Conservation (phyloP, 64 coral and sea anemone species). For the Orbicella faveolata region DNA sequence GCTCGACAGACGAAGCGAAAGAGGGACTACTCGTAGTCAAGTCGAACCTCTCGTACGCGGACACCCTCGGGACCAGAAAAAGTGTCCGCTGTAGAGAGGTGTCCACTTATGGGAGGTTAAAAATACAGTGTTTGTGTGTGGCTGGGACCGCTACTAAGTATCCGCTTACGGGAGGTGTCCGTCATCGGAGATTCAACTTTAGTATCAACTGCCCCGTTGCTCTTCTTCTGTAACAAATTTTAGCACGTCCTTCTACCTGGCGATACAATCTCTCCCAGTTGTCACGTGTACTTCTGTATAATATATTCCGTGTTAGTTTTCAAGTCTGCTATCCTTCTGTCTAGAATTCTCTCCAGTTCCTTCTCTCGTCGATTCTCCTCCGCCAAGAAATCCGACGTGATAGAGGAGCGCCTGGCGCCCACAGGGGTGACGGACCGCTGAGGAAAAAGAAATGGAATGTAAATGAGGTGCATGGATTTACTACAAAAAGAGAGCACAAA, state of each 20-base stretch:
- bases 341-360: slow-evolving; percentile 85
- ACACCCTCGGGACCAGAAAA: no score
- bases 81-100: no score
- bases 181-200: no score
- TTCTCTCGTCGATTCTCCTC: slow-evolving; percentile 84
- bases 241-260: neutral
- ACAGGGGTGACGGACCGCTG: slow-evolving; percentile 9
- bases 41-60: no score
- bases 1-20: no score
- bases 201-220: no score
- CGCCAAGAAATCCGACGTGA: slow-evolving; percentile 85
- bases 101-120: no score
- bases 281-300: slow-evolving; percentile 78
- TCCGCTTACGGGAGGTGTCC: no score
- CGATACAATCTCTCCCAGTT: neutral
- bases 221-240: neutral
- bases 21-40: no score
- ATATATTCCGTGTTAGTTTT: slow-evolving; percentile 83
- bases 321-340: slow-evolving; percentile 81
- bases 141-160: no score
- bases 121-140: no score
- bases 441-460: neutral
- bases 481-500: no score
- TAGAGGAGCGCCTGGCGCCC: slow-evolving; percentile 66
- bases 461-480: neutral